Evolutionary conservation across 2,888 invertebrate genomes (phyloP).

Genomic region (Chouioia cunea): DNA sequence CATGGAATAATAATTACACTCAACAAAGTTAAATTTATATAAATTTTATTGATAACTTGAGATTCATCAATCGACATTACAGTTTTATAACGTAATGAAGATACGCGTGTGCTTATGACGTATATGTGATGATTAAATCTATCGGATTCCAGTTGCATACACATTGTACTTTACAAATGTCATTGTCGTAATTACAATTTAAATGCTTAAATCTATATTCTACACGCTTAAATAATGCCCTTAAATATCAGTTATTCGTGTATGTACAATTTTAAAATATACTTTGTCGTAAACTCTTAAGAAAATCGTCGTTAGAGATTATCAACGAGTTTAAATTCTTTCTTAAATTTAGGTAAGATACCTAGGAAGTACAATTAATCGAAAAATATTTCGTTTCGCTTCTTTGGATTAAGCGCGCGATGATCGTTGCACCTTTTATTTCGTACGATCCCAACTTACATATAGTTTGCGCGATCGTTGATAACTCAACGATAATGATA

Average conservation of each 20-base stretch:
- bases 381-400: too few relatives aligned
- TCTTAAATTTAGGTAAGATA: too few relatives aligned
- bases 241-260: slow-evolving; percentile 47
- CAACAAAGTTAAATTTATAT: neutral
- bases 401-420: too few relatives aligned
- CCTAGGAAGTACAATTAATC: too few relatives aligned
- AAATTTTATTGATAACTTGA: slow-evolving; percentile 39
- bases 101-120: neutral
- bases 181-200: slow-evolving; percentile 23
- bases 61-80: slow-evolving; percentile 27
- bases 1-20: neutral
- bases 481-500: slow-evolving; percentile 34
- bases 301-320: too few relatives aligned
- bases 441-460: neutral
- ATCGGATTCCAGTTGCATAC: slow-evolving; percentile 15
- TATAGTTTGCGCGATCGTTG: slow-evolving; percentile 14
- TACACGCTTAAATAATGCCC: slow-evolving; percentile 41
- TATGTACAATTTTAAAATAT: slow-evolving; percentile 32
- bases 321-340: too few relatives aligned
- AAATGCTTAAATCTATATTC: slow-evolving; percentile 36
- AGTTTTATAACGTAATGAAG: slow-evolving; percentile 18
- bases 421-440: too few relatives aligned
- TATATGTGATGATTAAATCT: slow-evolving; percentile 18
- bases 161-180: slow-evolving; percentile 38
- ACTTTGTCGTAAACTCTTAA: neutral